Percentiles rank a stretch among this genome's conserved stretches.
phyloP scores from a whole-genome alignment of 35 echinoderm and acorn worm species.

The Apostichopus japonicus region DNA sequence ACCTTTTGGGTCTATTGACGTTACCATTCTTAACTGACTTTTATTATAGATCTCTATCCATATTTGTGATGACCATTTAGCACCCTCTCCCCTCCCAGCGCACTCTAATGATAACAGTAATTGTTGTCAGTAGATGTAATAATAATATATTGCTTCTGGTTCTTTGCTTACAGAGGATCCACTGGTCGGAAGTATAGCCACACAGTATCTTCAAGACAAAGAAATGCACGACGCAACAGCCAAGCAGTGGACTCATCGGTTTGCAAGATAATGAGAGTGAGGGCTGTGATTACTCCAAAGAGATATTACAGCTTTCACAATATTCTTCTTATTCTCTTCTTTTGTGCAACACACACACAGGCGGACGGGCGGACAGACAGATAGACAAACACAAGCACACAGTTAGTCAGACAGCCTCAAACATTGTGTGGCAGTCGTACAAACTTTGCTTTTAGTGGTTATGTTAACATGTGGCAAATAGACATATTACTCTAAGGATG shows the following conservation, averaged over 20 bases:
- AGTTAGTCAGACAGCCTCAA: not conserved
- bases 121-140: too few species aligned
- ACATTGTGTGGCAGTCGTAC: not conserved
- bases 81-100: too few species aligned
- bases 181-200: constrained; percentile 98
- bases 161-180: constrained; percentile 80
- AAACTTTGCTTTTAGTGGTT: not conserved
- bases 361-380: not conserved
- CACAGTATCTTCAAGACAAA: constrained; percentile 87
- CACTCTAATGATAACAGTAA: too few species aligned
- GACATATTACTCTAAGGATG: too few species aligned
- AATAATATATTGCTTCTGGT: not conserved
- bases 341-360: not conserved
- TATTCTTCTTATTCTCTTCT: not conserved
- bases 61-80: too few species aligned
- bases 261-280: constrained; percentile 81
- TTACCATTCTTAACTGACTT: too few species aligned
- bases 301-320: constrained; percentile 4
- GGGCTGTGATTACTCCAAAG: constrained; percentile 39
- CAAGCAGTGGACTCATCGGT: constrained; percentile 84
- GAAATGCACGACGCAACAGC: constrained; percentile 90
- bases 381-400: not conserved
- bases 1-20: too few species aligned
- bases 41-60: too few species aligned
- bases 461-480: too few species aligned